Evolutionary conservation across 2,113 vertebrate species (phyloP).

Genomic region (Rhadina sibilatrix): DNA sequence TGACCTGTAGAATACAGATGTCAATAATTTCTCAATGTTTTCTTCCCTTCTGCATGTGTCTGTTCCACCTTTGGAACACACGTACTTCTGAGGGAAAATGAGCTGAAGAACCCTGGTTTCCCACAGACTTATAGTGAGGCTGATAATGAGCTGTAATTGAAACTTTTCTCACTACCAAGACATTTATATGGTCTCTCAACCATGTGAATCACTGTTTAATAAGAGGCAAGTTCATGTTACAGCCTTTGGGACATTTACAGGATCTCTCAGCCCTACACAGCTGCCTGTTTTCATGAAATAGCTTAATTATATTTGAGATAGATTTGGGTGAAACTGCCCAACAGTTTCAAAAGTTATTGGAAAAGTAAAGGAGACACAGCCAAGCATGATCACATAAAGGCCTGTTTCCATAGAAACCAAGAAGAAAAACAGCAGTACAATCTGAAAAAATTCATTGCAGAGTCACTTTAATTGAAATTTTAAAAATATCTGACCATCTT

Average conservation of each 20-base stretch:
- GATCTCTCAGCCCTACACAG: slow-evolving; percentile 16
- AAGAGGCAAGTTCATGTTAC: slow-evolving; percentile 39
- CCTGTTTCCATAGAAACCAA: slow-evolving; percentile 61
- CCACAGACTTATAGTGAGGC: background rate
- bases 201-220: slow-evolving; percentile 48
- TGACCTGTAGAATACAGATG: background rate
- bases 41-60: background rate
- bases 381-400: slow-evolving; percentile 16
- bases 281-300: slow-evolving; percentile 46
- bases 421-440: slow-evolving; percentile 30
- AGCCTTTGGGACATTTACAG: slow-evolving; percentile 55
- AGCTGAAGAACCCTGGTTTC: slow-evolving; percentile 13
- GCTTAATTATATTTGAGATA: slow-evolving; percentile 31
- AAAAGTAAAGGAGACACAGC: slow-evolving; percentile 38
- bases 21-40: background rate
- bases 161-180: slow-evolving; percentile 51
- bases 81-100: background rate
- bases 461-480: slow-evolving; percentile 40
- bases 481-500: slow-evolving; percentile 43
- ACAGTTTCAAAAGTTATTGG: slow-evolving; percentile 56
- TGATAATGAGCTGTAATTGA: slow-evolving; percentile 55
- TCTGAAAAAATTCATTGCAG: slow-evolving; percentile 33
- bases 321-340: slow-evolving; percentile 43
- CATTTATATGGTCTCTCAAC: slow-evolving; percentile 41
- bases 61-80: background rate